A percentile compares a stretch with the other conserved stretches of the same genome.
phyloP scores from a whole-genome alignment of 2,888 invertebrate genomes.

The Eutolmus rufibarbis region DNA sequence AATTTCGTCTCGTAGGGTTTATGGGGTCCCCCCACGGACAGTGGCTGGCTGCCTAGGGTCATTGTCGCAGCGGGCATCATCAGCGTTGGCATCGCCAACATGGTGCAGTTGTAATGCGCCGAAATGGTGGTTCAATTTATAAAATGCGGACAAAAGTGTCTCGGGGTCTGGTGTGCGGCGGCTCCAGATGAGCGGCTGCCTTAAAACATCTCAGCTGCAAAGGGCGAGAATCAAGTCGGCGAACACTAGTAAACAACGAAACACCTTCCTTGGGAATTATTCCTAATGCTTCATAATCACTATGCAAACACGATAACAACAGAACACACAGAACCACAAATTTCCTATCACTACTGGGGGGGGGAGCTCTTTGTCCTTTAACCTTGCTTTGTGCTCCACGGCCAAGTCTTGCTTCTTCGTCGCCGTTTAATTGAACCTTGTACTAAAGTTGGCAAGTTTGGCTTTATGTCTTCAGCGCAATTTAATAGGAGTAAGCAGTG shows the following conservation, averaged over 20 bases:
- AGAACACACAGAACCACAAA: background rate
- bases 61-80: constrained; percentile 65
- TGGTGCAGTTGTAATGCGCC: constrained; percentile 46
- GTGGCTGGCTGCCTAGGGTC: constrained; percentile 62
- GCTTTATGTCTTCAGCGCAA: background rate
- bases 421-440: background rate
- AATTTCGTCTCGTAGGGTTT: constrained; percentile 64
- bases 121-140: constrained; percentile 10
- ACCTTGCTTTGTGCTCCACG: background rate
- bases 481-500: background rate
- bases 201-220: background rate
- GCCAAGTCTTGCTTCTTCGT: background rate
- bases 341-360: background rate
- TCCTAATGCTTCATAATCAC: constrained; percentile 27
- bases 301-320: background rate
- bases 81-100: constrained; percentile 65
- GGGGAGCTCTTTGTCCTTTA: constrained; percentile 11
- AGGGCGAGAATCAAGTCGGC: background rate
- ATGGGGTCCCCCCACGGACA: constrained; percentile 57
- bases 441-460: background rate
- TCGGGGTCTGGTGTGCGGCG: background rate
- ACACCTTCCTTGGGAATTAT: background rate
- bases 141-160: background rate
- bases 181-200: background rate
- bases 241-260: background rate